A percentile compares a stretch with the other conserved stretches of the same genome.
phyloP scores from a whole-genome alignment of 1,140 invertebrate species.

The Euglossa dilemma region DNA sequence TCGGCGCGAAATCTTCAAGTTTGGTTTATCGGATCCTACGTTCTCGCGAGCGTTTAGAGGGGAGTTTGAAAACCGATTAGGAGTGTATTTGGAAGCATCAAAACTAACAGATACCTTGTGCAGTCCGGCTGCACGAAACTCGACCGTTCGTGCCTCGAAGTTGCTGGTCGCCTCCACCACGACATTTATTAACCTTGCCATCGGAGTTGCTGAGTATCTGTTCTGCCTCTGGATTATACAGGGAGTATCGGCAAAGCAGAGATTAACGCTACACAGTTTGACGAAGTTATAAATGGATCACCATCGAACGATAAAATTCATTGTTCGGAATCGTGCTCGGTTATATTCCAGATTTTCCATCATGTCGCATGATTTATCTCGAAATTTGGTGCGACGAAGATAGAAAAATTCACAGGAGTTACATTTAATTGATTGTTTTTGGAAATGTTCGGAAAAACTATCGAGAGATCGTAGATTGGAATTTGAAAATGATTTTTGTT shows the following conservation, averaged over 20 bases:
- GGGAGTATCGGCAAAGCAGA: constrained; percentile 77
- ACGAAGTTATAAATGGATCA: background rate
- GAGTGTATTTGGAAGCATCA: constrained; percentile 67
- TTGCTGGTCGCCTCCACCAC: constrained; percentile 50
- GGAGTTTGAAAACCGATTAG: constrained; percentile 72
- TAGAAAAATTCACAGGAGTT: too few species aligned
- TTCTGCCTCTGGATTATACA: constrained; percentile 52
- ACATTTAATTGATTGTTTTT: too few species aligned
- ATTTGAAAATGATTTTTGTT: too few species aligned
- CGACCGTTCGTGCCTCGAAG: constrained; percentile 54
- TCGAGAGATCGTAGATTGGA: too few species aligned
- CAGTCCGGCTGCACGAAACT: constrained; percentile 56
- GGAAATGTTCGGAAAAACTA: too few species aligned
- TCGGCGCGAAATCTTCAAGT: constrained; percentile 45
- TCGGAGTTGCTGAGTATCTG: constrained; percentile 48
- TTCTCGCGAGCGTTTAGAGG: constrained; percentile 21
- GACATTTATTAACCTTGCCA: constrained; percentile 68
- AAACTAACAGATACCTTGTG: constrained; percentile 64
- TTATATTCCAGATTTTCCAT: background rate
- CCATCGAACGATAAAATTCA: background rate
- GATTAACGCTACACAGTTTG: constrained; percentile 53
- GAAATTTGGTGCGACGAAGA: background rate
- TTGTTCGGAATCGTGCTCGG: background rate
- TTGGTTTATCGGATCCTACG: constrained; percentile 58
- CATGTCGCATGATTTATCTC: background rate